Evolutionary conservation across 2,113 vertebrate species (phyloP).

Genomic region (Nannobrachium achirus): DNA sequence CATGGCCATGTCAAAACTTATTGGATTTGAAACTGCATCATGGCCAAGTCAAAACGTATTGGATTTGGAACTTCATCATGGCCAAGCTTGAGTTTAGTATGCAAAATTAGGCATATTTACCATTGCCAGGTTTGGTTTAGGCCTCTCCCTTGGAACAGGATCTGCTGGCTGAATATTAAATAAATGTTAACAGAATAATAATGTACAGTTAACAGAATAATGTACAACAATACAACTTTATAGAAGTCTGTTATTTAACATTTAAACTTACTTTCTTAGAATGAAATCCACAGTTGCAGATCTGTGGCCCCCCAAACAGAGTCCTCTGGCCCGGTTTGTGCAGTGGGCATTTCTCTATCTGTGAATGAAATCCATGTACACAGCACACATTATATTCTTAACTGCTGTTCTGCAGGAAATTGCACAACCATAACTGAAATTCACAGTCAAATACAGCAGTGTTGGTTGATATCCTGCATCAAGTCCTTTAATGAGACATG

Average conservation of each 20-base stretch:
- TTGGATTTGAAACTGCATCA: no score
- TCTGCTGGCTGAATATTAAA: no score
- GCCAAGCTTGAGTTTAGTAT: not conserved
- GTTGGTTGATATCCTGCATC: no score
- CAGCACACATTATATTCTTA: not conserved
- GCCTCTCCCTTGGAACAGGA: no score
- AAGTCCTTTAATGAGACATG: no score
- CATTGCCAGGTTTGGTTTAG: not conserved
- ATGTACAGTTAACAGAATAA: no score
- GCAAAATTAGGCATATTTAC: not conserved
- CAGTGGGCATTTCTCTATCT: conserved; percentile 7
- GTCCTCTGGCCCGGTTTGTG: not conserved
- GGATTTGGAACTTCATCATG: not conserved
- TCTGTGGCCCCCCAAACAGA: not conserved
- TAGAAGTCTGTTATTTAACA: not conserved
- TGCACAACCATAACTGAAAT: not conserved
- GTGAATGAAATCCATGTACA: not conserved
- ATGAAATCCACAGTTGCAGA: not conserved
- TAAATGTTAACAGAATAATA: no score
- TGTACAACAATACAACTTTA: not conserved
- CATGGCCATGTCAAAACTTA: not conserved
- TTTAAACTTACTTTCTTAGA: not conserved
- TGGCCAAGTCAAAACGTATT: not conserved
- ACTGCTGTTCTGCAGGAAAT: not conserved
- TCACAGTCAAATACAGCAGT: no score